Percentiles rank a stretch among this genome's conserved stretches.
Conservation (phyloP, 2,797 vertebrate genomes). For the Darevskia mixta region DNA sequence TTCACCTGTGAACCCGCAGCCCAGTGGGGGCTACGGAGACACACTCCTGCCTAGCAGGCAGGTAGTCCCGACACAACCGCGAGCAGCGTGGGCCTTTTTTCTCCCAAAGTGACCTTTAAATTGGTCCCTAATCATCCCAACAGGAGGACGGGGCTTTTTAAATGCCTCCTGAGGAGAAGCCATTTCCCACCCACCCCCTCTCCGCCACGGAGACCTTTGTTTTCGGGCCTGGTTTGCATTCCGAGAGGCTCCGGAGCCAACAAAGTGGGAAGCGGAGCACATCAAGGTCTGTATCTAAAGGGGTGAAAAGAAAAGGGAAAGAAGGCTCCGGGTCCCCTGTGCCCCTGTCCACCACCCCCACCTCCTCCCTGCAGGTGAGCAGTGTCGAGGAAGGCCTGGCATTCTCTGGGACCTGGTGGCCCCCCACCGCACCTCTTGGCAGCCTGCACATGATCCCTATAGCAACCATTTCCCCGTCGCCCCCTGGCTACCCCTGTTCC, state of each 20-base stretch:
- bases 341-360: constrained; percentile 11
- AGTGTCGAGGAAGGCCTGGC: constrained; percentile 42
- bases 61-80: constrained; percentile 74
- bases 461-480: constrained; percentile 18
- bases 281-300: constrained; percentile 36
- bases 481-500: neutral
- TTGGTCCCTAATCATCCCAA: constrained; percentile 75
- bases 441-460: constrained; percentile 44
- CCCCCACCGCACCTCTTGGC: constrained; percentile 41
- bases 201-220: constrained; percentile 57
- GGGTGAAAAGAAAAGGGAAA: neutral
- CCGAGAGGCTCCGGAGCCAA: constrained; percentile 49
- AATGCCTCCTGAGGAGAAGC: constrained; percentile 72
- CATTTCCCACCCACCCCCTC: constrained; percentile 59
- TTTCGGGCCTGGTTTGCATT: constrained; percentile 38
- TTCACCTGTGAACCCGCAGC: constrained; percentile 64
- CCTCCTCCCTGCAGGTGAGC: constrained; percentile 71
- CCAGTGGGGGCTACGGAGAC: constrained; percentile 61
- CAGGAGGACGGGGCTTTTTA: constrained; percentile 62
- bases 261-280: constrained; percentile 78
- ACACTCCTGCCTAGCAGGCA: constrained; percentile 73
- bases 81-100: constrained; percentile 76
- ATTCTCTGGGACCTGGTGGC: neutral
- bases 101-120: constrained; percentile 79
- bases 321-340: neutral